Percentiles rank a stretch among this genome's conserved stretches.
phyloP scores from a whole-genome alignment of 2,113 vertebrate genomes.

The Mustelus asterias region DNA sequence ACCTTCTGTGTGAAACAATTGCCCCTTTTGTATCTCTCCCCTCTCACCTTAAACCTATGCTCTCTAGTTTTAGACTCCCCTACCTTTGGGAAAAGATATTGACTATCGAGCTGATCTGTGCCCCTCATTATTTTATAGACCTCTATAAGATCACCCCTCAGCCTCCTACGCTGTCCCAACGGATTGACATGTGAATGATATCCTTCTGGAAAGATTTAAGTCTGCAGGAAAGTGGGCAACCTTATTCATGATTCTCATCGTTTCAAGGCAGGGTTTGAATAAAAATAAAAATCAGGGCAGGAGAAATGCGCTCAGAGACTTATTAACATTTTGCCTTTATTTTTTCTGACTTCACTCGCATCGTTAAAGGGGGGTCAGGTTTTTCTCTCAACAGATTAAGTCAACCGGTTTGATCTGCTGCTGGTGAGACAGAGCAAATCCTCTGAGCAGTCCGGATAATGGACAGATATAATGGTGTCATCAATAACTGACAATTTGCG shows the following conservation, averaged over 20 bases:
- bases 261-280: not conserved
- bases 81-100: too few species aligned
- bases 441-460: not conserved
- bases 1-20: too few species aligned
- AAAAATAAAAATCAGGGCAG: not conserved
- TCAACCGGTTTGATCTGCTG: not conserved
- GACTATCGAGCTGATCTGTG: too few species aligned
- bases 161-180: not conserved
- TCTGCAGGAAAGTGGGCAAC: not conserved
- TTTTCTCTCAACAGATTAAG: not conserved
- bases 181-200: not conserved
- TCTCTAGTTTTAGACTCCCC: too few species aligned
- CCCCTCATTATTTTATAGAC: too few species aligned
- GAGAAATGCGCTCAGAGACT: not conserved
- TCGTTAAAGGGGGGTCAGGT: not conserved
- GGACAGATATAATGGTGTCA: not conserved
- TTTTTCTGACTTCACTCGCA: not conserved
- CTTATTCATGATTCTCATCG: not conserved
- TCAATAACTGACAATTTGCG: not conserved
- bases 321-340: not conserved
- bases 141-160: too few species aligned
- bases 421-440: not conserved
- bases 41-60: too few species aligned
- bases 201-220: not conserved
- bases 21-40: too few species aligned